A percentile compares a stretch with the other conserved stretches of the same genome.
These are phyloP conservation scores for Pogonognathellus flavescens DNA, from an alignment of 1,140 invertebrate species.

Conservation along the genomic window DNA sequence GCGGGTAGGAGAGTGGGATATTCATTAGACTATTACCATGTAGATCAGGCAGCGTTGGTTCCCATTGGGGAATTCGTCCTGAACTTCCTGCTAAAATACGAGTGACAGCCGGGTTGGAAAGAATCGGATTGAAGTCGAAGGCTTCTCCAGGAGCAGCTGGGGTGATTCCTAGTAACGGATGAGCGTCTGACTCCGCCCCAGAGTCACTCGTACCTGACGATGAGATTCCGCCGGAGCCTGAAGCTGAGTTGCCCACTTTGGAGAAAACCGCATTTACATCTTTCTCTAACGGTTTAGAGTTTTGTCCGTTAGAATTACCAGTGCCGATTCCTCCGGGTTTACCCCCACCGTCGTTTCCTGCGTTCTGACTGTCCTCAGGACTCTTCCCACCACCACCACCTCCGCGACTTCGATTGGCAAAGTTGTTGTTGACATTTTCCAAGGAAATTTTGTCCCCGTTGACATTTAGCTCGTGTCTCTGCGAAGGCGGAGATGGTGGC, in stretches of 20 bases:
- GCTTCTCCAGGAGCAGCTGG: constrained; percentile 67
- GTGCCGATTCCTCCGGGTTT: neutral
- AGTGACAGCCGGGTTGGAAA: constrained; percentile 67
- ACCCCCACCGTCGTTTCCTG: neutral
- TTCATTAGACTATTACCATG: constrained; percentile 67
- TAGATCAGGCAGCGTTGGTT: constrained; percentile 66
- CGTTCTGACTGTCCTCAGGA: constrained; percentile 43
- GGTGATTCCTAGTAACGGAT: constrained; percentile 67
- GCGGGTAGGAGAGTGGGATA: constrained; percentile 53
- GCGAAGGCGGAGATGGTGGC: neutral
- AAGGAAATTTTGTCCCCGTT: constrained; percentile 12
- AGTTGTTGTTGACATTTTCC: constrained; percentile 57
- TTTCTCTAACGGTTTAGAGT: constrained; percentile 64
- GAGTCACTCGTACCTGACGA: constrained; percentile 39
- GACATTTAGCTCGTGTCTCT: neutral
- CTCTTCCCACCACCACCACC: constrained; percentile 33
- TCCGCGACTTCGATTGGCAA: constrained; percentile 40
- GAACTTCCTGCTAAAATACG: constrained; percentile 67
- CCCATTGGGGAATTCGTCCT: constrained; percentile 67
- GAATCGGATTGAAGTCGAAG: constrained; percentile 67
- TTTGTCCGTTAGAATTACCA: constrained; percentile 6
- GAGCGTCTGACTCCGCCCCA: constrained; percentile 63
- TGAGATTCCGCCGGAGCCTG: constrained; percentile 22
- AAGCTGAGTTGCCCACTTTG: constrained; percentile 50
- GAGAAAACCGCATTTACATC: constrained; percentile 66